These are phyloP conservation scores for Streptopelia turtur DNA, from an alignment of 2,797 vertebrate genomes.

Conservation along the genomic window DNA sequence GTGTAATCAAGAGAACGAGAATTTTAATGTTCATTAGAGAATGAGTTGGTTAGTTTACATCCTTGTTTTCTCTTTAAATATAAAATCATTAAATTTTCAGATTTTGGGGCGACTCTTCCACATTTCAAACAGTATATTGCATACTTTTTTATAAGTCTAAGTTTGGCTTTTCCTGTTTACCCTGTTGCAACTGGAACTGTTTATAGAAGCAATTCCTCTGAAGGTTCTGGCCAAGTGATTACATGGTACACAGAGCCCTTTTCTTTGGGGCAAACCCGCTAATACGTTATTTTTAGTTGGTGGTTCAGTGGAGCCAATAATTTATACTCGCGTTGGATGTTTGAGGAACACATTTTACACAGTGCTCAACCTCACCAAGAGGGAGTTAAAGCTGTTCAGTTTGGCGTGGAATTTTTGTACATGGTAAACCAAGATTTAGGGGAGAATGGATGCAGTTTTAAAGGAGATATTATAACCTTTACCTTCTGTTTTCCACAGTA, in stretches of 20 bases:
- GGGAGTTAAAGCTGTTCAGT: neutral
- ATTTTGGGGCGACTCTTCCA: neutral
- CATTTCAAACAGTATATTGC: neutral
- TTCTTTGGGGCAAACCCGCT: constrained; percentile 55
- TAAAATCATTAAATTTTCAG: neutral
- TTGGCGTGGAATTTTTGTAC: neutral
- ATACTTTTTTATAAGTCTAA: constrained; percentile 31
- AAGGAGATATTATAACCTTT: neutral
- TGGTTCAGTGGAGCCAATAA: constrained; percentile 14
- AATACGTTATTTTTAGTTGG: constrained; percentile 58
- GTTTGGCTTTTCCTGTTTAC: constrained; percentile 68
- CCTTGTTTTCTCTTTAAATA: neutral
- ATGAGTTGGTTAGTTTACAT: neutral
- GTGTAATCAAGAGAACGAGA: neutral
- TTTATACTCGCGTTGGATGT: neutral
- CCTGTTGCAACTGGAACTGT: constrained; percentile 54
- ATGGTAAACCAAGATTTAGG: neutral
- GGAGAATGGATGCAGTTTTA: neutral
- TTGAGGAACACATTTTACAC: neutral
- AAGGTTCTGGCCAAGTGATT: constrained; percentile 39
- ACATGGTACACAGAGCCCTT: constrained; percentile 48
- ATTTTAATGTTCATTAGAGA: neutral
- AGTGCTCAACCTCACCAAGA: neutral
- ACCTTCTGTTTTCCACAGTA: neutral
- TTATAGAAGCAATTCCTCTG: constrained; percentile 58